These are phyloP conservation scores for Enteromius radiatus DNA, from an alignment of 2,797 vertebrate genomes.

Conservation along the genomic window DNA sequence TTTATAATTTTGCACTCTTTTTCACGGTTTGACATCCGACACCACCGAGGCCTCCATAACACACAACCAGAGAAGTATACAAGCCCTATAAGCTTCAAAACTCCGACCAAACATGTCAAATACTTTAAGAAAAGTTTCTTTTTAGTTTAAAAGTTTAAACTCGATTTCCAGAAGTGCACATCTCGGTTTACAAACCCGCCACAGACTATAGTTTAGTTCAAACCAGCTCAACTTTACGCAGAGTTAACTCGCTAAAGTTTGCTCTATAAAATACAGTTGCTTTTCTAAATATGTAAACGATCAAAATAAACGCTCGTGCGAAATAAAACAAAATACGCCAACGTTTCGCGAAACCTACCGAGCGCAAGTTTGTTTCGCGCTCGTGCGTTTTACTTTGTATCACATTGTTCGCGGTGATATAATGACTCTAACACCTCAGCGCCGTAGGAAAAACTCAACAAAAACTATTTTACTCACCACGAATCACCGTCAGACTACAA, in stretches of 20 bases:
- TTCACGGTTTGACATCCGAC: slow-evolving; percentile 74
- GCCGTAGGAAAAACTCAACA: slow-evolving; percentile 58
- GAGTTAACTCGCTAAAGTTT: neutral
- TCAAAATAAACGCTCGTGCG: neutral
- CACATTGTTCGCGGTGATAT: slow-evolving; percentile 47
- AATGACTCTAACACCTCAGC: slow-evolving; percentile 55
- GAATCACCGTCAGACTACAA: slow-evolving; percentile 68
- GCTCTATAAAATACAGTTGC: neutral
- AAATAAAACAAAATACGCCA: neutral
- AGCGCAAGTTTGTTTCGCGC: neutral
- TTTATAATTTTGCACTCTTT: slow-evolving; percentile 4
- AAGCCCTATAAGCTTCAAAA: neutral
- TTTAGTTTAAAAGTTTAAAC: neutral
- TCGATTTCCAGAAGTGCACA: neutral
- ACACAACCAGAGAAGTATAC: slow-evolving; percentile 43
- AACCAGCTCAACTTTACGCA: neutral
- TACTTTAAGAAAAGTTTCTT: neutral
- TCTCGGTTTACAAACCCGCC: neutral
- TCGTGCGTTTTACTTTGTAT: slow-evolving; percentile 24
- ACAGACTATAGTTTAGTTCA: neutral
- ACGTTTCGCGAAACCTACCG: neutral
- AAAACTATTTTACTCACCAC: slow-evolving; percentile 71
- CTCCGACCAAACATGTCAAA: slow-evolving; percentile 21
- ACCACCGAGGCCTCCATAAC: slow-evolving; percentile 74
- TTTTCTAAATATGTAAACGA: neutral